Percentiles rank a stretch among this genome's conserved stretches.
Conservation (phyloP, 1,140 invertebrate species). For the Schlechtendalia chinensis region DNA sequence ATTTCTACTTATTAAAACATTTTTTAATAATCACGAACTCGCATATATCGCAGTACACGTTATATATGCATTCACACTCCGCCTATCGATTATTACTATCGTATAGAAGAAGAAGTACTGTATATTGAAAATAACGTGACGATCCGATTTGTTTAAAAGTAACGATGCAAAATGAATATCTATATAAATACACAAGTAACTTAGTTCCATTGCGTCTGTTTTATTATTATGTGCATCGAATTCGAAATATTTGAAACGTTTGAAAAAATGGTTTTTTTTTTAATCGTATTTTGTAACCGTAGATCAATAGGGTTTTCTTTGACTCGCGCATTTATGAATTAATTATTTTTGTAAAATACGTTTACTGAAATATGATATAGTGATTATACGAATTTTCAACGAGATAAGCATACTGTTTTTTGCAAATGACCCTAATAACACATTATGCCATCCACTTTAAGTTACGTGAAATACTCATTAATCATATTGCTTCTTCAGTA, state of each 20-base stretch:
- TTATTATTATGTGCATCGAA: neutral
- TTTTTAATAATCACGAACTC: neutral
- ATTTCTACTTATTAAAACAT: constrained; percentile 2
- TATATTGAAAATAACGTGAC: neutral
- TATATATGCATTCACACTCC: neutral
- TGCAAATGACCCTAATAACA: neutral
- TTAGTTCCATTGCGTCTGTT: neutral
- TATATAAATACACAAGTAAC: neutral
- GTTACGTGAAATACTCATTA: neutral
- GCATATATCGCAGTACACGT: neutral
- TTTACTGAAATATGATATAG: neutral
- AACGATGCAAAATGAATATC: neutral
- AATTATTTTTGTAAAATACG: neutral
- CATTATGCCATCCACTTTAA: neutral
- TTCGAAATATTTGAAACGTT: neutral
- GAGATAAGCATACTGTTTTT: neutral
- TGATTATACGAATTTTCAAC: neutral
- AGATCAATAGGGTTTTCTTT: neutral
- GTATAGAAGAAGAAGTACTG: constrained; percentile 5
- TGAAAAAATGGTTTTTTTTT: too few species aligned
- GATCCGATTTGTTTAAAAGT: constrained; percentile 8
- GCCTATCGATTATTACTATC: neutral
- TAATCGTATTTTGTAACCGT: too few species aligned
- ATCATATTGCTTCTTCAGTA: neutral
- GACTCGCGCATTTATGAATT: neutral